Evolutionary conservation across 2,888 invertebrate species (phyloP).

Genomic region (Bombylius major): DNA sequence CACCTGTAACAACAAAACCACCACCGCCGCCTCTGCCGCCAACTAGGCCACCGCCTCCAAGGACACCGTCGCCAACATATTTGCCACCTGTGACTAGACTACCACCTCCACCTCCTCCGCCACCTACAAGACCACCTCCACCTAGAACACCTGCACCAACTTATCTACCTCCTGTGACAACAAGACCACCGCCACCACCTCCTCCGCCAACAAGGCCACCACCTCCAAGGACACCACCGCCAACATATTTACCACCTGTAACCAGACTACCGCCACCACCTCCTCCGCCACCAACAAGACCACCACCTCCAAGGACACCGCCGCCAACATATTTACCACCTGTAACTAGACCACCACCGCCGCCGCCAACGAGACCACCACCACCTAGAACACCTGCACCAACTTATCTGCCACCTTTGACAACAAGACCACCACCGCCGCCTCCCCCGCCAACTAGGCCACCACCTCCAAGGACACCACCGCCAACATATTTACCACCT

Average conservation of each 20-base stretch:
- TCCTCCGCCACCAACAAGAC: conserved; percentile 14
- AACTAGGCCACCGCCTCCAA: conserved; percentile 8
- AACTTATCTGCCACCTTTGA: conserved; percentile 7
- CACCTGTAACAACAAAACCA: conserved; percentile 3
- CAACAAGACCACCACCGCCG: conserved; percentile 1
- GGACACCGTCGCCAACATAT: conserved; percentile 10
- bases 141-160: background rate
- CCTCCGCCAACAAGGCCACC: conserved; percentile 6
- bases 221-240: conserved; percentile 8
- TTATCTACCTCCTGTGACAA: background rate
- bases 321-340: conserved; percentile 9
- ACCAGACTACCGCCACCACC: conserved; percentile 16
- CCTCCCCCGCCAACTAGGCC: background rate
- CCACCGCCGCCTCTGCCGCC: background rate
- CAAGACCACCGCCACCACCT: conserved; percentile 9
- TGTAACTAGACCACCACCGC: conserved; percentile 7
- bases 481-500: background rate
- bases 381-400: conserved; percentile 6
- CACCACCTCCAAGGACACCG: background rate
- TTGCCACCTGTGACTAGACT: conserved; percentile 13
- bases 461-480: conserved; percentile 9
- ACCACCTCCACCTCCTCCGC: background rate
- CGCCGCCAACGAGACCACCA: conserved; percentile 7
- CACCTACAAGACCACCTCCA: background rate
- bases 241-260: conserved; percentile 3